Conservation (phyloP, 1,140 invertebrate species). For the Polypedilum vanderplanki region DNA sequence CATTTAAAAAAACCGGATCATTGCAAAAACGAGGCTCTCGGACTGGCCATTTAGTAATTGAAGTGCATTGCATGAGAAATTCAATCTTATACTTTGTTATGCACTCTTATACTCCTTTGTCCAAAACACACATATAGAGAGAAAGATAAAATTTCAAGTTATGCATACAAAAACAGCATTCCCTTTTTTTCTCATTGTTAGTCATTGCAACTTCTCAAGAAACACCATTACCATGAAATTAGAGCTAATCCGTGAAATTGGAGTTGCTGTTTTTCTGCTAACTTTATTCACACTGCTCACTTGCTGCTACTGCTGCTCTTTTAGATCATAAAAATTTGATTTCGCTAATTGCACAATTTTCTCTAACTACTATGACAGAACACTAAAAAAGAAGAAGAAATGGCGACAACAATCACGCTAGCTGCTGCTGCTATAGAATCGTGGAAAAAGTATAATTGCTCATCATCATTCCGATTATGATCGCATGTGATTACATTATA, state of each 20-base stretch:
- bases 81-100: constrained; percentile 19
- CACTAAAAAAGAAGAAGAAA: neutral
- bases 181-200: neutral
- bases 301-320: neutral
- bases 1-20: neutral
- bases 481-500: constrained; percentile 5
- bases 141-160: neutral
- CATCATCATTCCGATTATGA: neutral
- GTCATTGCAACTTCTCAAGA: neutral
- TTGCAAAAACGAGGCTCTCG: neutral
- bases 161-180: neutral
- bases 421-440: no score
- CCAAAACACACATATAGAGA: neutral
- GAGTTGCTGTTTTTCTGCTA: neutral
- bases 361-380: neutral
- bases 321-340: neutral
- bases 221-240: neutral
- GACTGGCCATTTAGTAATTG: neutral
- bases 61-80: constrained; percentile 17
- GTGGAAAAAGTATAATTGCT: neutral
- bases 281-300: neutral
- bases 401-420: no score
- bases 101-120: neutral
- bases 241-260: neutral
- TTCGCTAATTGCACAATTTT: constrained; percentile 6